A percentile compares a stretch with the other conserved stretches of the same genome.
Conservation (phyloP, 2,113 vertebrate genomes). For the Rhinichthys klamathensis region DNA sequence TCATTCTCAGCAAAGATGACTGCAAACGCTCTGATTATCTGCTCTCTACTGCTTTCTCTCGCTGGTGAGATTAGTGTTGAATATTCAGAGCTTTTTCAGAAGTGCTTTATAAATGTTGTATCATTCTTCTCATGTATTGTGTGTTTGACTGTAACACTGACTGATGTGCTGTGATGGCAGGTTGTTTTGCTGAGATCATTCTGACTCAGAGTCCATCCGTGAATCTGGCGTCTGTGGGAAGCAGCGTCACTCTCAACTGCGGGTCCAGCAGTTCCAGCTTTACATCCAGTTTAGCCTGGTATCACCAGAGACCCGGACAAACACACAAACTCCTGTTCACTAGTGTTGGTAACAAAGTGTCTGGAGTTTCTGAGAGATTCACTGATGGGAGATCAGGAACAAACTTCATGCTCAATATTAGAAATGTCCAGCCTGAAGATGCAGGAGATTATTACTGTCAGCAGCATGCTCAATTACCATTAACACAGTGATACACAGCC, state of each 20-base stretch:
- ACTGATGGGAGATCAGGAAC: slow-evolving; percentile 24
- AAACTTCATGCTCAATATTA: slow-evolving; percentile 13
- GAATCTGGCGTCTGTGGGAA: not conserved
- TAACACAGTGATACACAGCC: not conserved
- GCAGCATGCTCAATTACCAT: fast-evolving
- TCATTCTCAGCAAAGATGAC: slow-evolving; percentile 1
- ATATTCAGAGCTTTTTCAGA: not conserved
- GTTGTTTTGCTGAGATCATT: slow-evolving; percentile 19
- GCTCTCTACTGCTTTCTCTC: slow-evolving; percentile 8
- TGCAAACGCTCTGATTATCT: not conserved
- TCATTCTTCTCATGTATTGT: not conserved
- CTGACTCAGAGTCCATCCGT: slow-evolving; percentile 25
- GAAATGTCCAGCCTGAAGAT: slow-evolving; percentile 12
- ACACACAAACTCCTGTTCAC: not conserved
- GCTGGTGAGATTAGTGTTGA: not conserved
- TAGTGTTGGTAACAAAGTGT: not conserved
- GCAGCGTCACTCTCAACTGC: slow-evolving; percentile 17
- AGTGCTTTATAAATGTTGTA: not conserved
- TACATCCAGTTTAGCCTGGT: not conserved
- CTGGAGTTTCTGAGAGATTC: slow-evolving; percentile 27
- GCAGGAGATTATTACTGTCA: slow-evolving; percentile 31
- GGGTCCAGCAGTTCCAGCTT: not conserved
- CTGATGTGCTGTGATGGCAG: not conserved
- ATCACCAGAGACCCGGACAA: not conserved
- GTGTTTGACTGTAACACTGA: not conserved